These are phyloP conservation scores for Tenualosa ilisha DNA, from an alignment of 2,797 vertebrate genomes.

Conservation along the genomic window DNA sequence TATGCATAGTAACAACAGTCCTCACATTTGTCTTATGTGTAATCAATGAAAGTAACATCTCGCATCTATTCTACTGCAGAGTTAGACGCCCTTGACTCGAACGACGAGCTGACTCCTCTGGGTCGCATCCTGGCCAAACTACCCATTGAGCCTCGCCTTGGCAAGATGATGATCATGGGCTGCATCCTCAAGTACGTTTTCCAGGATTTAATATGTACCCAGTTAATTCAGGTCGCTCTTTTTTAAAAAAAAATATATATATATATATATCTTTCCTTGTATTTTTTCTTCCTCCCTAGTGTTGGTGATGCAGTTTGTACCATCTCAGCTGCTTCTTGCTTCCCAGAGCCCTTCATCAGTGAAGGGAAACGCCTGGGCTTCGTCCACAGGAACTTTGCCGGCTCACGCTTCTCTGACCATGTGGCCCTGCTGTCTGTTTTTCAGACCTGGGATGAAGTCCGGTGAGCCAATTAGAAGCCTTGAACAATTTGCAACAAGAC, in stretches of 20 bases:
- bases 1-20: background rate
- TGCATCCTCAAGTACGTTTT: constrained; percentile 90
- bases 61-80: constrained; percentile 66
- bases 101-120: constrained; percentile 92
- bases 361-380: constrained; percentile 92
- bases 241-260: no score
- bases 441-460: constrained; percentile 93
- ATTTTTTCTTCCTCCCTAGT: constrained; percentile 58
- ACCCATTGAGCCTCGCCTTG: constrained; percentile 92
- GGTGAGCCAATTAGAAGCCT: constrained; percentile 66
- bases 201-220: background rate
- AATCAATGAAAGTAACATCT: background rate
- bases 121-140: constrained; percentile 91
- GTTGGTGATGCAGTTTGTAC: constrained; percentile 95
- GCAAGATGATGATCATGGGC: constrained; percentile 99
- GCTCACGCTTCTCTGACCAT: constrained; percentile 89
- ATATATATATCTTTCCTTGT: no score
- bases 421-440: constrained; percentile 92
- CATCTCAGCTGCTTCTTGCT: constrained; percentile 91
- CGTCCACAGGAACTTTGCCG: constrained; percentile 91
- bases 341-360: constrained; percentile 91
- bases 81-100: constrained; percentile 89
- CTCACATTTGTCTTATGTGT: background rate
- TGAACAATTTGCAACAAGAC: background rate
- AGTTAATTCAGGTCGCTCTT: background rate